A percentile compares a stretch with the other conserved stretches of the same genome.
Conservation (phyloP, 2,797 vertebrate species). For the Cuniculus paca region DNA sequence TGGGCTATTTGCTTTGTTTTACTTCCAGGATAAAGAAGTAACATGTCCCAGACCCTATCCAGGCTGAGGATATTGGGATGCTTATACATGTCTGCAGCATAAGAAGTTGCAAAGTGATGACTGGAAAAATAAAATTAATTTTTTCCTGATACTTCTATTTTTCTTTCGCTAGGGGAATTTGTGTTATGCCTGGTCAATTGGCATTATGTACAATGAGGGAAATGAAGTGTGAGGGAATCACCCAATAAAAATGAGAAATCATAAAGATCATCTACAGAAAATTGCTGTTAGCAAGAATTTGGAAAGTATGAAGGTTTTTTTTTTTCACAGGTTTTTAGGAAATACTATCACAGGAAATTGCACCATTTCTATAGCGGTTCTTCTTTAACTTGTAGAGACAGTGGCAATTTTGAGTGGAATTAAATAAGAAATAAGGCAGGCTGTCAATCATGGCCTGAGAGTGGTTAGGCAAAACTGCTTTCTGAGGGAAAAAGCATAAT, state of each 20-base stretch:
- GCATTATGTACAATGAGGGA: slow-evolving; percentile 68
- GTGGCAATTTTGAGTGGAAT: slow-evolving; percentile 74
- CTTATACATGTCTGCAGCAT: not conserved
- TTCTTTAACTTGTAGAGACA: slow-evolving; percentile 73
- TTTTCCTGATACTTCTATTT: slow-evolving; percentile 68
- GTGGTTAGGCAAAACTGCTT: slow-evolving; percentile 58
- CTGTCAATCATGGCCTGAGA: slow-evolving; percentile 53
- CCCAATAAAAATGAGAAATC: slow-evolving; percentile 82
- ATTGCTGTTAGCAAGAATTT: slow-evolving; percentile 73
- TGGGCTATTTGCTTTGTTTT: slow-evolving; percentile 80
- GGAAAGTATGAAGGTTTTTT: slow-evolving; percentile 69
- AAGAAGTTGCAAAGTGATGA: slow-evolving; percentile 24
- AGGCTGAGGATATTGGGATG: not conserved
- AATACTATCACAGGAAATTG: slow-evolving; percentile 74
- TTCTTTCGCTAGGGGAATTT: slow-evolving; percentile 64
- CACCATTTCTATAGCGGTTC: slow-evolving; percentile 57
- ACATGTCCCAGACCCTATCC: slow-evolving; percentile 36
- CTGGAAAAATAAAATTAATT: slow-evolving; percentile 69
- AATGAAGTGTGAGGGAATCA: slow-evolving; percentile 79
- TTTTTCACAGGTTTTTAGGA: slow-evolving; percentile 69
- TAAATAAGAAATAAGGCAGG: slow-evolving; percentile 73
- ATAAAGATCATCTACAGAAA: slow-evolving; percentile 77
- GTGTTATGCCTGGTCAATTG: slow-evolving; percentile 69
- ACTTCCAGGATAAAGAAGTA: slow-evolving; percentile 64
- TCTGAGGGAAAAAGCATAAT: slow-evolving; percentile 39